Evolutionary conservation across 2,113 vertebrate genomes (phyloP).

Genomic region (Marmota flaviventris): DNA sequence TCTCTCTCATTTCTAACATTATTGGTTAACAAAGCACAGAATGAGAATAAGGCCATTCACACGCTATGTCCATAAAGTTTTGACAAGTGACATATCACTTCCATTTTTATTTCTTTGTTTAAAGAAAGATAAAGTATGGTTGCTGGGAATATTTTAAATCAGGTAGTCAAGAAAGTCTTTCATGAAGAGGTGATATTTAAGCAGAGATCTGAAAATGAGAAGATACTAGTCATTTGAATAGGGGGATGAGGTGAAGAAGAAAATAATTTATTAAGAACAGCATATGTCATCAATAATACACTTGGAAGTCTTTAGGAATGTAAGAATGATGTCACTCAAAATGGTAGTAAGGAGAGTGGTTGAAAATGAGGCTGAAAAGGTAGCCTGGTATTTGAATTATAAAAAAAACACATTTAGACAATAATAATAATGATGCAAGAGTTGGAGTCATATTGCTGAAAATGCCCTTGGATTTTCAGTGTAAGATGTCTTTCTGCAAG

Average conservation of each 20-base stretch:
- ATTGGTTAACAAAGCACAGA: neutral
- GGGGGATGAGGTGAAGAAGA: neutral
- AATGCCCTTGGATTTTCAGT: neutral
- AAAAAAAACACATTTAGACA: no score
- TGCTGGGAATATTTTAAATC: neutral
- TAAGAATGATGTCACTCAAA: neutral
- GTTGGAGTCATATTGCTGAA: neutral
- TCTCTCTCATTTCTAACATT: neutral
- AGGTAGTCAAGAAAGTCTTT: neutral
- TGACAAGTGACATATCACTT: neutral
- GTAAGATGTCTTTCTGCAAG: neutral
- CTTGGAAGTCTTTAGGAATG: neutral
- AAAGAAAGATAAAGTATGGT: neutral
- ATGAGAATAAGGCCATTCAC: neutral
- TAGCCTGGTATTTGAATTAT: neutral
- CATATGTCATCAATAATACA: neutral
- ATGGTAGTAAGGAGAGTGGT: neutral
- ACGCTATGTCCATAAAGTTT: neutral
- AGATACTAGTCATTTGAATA: neutral
- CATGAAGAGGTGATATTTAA: neutral
- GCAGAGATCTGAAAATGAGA: neutral
- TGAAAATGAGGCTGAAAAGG: neutral
- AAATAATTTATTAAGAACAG: neutral
- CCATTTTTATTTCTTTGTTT: neutral
- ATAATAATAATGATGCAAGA: neutral